Base-by-base conservation (phyloP, 1,140 invertebrate species). In the Diachasma alloeum region DNA sequence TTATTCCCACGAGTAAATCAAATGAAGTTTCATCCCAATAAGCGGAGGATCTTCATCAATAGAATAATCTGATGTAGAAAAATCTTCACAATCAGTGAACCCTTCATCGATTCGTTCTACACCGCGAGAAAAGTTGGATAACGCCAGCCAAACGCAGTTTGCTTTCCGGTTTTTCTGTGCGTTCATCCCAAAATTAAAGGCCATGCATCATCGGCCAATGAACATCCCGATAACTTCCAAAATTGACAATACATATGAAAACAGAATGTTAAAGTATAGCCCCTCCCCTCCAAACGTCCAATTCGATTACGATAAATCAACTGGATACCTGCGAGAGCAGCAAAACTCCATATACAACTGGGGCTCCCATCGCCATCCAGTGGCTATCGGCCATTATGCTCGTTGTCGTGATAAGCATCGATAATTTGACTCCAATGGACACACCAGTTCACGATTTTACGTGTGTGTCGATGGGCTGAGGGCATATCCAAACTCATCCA, bases 391-490 rank as follows among this genome's bases (percentile, higher is more conserved):
- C 79, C 72, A 80, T 80, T 80, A 80, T 80, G 79, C 76, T 75
- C 76, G 79, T 70, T 80, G 79, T 78, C 75, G 70, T 71, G 79
- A 80, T 80, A 80, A 80, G 79, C 79, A 80, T 80, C 79, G 79
- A 80, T 80, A 80, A 80, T 80, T 80, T 78, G 78, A 77, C 63
- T 74, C 66, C 74, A 71, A 79, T 31, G 39, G 31, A 24, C 68
- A 53, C 26, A 31, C n/a, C 10, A 42, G 15, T 72, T 53, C 69
- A 36, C 37, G 44, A 37, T 76, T 76, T 76, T 69, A 59, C 69
- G 46, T 75, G 4, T 17, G 13, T n/a, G 13, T 56, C 1, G 36
- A 17, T 46, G 36, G 17, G 31, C 39, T 19, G 39, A 42, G 39
- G 39, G 39, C 39, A 42, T 42, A 42, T 42, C 39, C 39, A 10